Conservation (phyloP, 2,797 vertebrate species). For the Meda fulgida region DNA sequence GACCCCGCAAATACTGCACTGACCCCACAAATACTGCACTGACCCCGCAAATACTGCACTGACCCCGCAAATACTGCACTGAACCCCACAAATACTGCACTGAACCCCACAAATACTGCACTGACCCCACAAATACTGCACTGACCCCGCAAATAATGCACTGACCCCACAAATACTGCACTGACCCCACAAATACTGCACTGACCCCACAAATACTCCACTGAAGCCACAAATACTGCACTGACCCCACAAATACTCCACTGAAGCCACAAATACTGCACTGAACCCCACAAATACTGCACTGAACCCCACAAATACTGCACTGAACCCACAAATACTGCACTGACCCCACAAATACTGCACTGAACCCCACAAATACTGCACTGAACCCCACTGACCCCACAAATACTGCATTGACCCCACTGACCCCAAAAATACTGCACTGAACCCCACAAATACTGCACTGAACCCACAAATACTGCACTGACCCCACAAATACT, state of each 20-base stretch:
- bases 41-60: too few relatives aligned
- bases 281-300: slow-evolving; percentile 48
- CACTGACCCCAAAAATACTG: slow-evolving; percentile 49
- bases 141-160: too few relatives aligned
- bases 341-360: slow-evolving; percentile 50
- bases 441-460: slow-evolving; percentile 48
- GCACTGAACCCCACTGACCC: slow-evolving; percentile 26
- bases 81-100: slow-evolving; percentile 49
- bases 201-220: slow-evolving; percentile 48
- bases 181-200: slow-evolving; percentile 49
- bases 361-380: slow-evolving; percentile 48
- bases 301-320: slow-evolving; percentile 47
- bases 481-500: too few relatives aligned
- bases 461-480: slow-evolving; percentile 50
- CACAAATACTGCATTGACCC: slow-evolving; percentile 52
- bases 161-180: slow-evolving; percentile 50
- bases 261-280: slow-evolving; percentile 51
- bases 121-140: slow-evolving; percentile 49
- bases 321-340: too few relatives aligned
- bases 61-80: slow-evolving; percentile 48
- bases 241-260: too few relatives aligned
- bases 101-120: slow-evolving; percentile 48
- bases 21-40: slow-evolving; percentile 49
- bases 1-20: slow-evolving; percentile 48
- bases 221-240: slow-evolving; percentile 46